Base-by-base conservation (phyloP, 1,140 invertebrate genomes). In the Drosophila sproati region DNA sequence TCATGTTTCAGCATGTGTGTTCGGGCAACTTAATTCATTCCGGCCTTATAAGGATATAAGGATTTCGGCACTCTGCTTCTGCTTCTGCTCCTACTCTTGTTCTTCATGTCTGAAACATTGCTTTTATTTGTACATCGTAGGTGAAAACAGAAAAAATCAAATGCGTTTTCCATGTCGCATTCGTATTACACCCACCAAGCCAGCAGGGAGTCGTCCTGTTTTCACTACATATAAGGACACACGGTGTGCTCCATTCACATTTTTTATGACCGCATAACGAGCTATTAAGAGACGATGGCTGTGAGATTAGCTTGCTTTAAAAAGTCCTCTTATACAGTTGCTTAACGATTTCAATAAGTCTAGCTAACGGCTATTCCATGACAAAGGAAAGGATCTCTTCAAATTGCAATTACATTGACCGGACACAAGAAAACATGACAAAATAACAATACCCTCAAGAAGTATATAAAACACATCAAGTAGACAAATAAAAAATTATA, bases 151-250 rank as follows among this genome's bases (percentile, higher is more conserved):
- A 78, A 66, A 78, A 66, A 68, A 66, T 47, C 62, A 79, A 79
- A 79, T 79, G 77, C 73, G 73, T 79, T 79, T 77, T 76, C 63
- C 77, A 77, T 79, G 77, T 79, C 67, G 57, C 62, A 51, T 68
- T 62, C 64, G 39, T 66, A 54, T 66, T 52, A 75, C 39, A 35
- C 60, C 70, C 71, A 31, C n/a, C 35, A 34, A n/a, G 20, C 12
- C 31, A 20, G 6, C 32, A 28, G 31, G 45, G 2, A 35, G 50
- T 34, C 31, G 39, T n/a, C 10, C 39, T 43, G 35, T 41, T 12
- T 41, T 50, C 29, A 35, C 34, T 12, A 60, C 12, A 43, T 8
- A 37, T 47, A 52, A 63, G 59, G 35, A 59, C 67, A 56, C 5
- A 10, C 54, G 35, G 43, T 52, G 37, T 10, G 12, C 34, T 57